Conservation (phyloP, 2,113 vertebrate species). For the Columba livia region DNA sequence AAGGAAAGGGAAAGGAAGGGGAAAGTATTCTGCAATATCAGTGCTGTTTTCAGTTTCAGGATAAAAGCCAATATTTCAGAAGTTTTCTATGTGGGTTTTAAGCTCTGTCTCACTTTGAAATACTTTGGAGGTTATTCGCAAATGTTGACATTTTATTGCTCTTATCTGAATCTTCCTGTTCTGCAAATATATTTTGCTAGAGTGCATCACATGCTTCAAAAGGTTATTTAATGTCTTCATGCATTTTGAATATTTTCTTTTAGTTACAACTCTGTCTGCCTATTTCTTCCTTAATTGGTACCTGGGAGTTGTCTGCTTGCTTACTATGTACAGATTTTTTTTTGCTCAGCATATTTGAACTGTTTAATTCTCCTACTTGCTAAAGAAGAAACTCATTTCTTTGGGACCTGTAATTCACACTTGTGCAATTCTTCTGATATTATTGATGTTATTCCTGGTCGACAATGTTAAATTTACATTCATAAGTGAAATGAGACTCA, state of each 20-base stretch:
- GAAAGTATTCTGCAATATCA: not conserved
- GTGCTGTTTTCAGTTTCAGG: not conserved
- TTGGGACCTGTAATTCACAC: not conserved
- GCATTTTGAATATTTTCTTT: conserved; percentile 42
- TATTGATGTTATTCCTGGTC: not conserved
- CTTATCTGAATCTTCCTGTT: conserved; percentile 27
- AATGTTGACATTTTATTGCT: conserved; percentile 39
- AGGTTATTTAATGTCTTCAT: conserved; percentile 57
- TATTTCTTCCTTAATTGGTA: conserved; percentile 40
- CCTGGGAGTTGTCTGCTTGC: not conserved
- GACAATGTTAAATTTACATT: not conserved
- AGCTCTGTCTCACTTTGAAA: conserved; percentile 13
- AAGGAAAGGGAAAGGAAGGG: not conserved
- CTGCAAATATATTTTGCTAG: conserved; percentile 25
- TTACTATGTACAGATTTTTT: not conserved
- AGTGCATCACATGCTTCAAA: conserved; percentile 36
- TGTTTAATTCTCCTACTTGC: not conserved
- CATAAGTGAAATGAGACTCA: not conserved
- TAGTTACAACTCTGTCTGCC: conserved; percentile 18
- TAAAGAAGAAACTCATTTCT: not conserved
- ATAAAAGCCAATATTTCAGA: not conserved
- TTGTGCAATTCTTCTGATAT: not conserved
- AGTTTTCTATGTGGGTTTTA: not conserved
- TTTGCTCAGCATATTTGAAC: not conserved
- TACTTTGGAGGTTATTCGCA: conserved; percentile 16